Conservation (phyloP, 2,888 invertebrate genomes). For the Heliconius charithonia region DNA sequence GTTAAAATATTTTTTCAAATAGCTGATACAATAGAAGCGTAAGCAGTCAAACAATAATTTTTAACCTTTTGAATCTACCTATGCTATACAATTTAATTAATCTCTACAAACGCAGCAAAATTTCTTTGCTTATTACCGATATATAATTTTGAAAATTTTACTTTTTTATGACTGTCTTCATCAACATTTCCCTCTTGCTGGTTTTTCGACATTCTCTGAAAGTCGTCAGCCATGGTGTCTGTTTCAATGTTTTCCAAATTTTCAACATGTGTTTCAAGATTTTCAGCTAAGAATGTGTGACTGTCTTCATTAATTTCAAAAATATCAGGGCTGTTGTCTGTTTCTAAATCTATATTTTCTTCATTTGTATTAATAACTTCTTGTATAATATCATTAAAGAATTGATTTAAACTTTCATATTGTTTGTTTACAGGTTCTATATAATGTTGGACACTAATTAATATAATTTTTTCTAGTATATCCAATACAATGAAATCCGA, state of each 20-base stretch:
- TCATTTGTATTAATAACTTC: neutral
- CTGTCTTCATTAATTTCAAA: no score
- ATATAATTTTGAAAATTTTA: conserved; percentile 64
- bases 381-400: neutral
- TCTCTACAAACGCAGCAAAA: conserved; percentile 1
- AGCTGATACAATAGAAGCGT: neutral
- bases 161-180: conserved; percentile 62
- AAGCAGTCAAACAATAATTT: neutral
- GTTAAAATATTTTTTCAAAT: neutral
- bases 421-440: neutral
- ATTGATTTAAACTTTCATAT: neutral
- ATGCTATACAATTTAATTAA: neutral
- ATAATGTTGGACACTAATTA: neutral
- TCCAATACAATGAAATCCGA: neutral
- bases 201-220: neutral
- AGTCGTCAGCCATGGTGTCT: neutral
- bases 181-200: conserved; percentile 51
- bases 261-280: neutral
- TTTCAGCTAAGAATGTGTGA: neutral
- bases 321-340: neutral
- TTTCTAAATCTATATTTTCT: neutral
- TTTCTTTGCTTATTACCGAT: conserved; percentile 61
- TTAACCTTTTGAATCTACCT: neutral
- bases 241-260: neutral
- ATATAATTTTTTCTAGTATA: neutral